A percentile compares a stretch with the other conserved stretches of the same genome.
phyloP scores from a whole-genome alignment of 2,113 vertebrate species.

The Euleptes europaea region DNA sequence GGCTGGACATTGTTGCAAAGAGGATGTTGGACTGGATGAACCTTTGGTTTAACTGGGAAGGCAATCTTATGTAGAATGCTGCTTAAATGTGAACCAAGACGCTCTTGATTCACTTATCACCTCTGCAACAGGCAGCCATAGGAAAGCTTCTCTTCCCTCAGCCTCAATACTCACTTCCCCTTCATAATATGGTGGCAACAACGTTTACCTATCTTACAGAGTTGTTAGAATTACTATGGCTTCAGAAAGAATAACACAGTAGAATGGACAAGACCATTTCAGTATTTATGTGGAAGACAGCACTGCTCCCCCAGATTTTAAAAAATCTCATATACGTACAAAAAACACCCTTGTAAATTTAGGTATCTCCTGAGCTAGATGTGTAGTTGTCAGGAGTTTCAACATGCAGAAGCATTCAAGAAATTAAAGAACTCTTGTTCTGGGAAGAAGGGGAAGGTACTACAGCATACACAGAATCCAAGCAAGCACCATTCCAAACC shows the following conservation, averaged over 20 bases:
- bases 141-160: background rate
- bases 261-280: background rate
- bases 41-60: background rate
- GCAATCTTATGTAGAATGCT: background rate
- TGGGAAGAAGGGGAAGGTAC: too few species aligned
- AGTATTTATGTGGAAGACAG: too few species aligned
- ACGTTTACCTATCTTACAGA: background rate
- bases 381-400: too few species aligned
- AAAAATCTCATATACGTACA: too few species aligned
- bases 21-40: too few species aligned
- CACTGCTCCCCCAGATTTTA: background rate
- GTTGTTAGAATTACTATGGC: background rate
- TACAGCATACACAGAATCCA: too few species aligned
- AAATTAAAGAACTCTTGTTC: too few species aligned
- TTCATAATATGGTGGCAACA: background rate
- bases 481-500: too few species aligned
- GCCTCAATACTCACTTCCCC: background rate
- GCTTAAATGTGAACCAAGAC: background rate
- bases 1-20: background rate
- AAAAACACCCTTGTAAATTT: too few species aligned
- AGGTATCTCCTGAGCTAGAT: too few species aligned
- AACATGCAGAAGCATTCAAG: too few species aligned
- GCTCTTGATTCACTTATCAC: background rate
- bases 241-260: background rate
- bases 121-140: background rate